Evolutionary conservation across 1,140 invertebrate species (phyloP), one percentile per base, ranked within the genome.

Genomic region (Rhysida immarginata): DNA sequence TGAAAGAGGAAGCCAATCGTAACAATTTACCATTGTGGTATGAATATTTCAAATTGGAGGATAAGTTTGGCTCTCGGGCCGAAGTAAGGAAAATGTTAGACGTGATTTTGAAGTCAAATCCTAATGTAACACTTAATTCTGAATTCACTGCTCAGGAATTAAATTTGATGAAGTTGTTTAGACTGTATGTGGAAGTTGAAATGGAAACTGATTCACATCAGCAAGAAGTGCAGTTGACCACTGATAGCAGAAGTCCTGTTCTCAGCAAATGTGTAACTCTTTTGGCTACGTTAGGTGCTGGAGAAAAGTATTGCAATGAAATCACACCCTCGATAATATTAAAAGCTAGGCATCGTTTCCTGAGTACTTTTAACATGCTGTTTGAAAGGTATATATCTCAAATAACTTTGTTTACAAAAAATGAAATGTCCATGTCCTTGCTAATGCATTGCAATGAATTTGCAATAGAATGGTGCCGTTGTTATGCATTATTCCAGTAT

Each of bases 1-100:
- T 75, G 16, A 69, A 71, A 59, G 63, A 68, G 60, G 60, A 63
- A 14, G 60, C 65, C 25, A 72, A 71, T 58, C 61, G 73, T 50
- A 73, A 69, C 52, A 66, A 69, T 56, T 60, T 74, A 11, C 42
- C 60, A n/a, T 46, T 75, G 20, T 75, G 74, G 69, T 60, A 59
- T 49, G 61, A 61, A n/a, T 74, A 73, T 60, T 66, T 64, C 29
- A 56, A 62, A 41, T 57, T 70, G 27, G 68, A 74, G 55, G 66
- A 60, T 55, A 43, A 55, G 11, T 46, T 49, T 51, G 67, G 65
- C 21, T 66, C 67, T 42, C 43, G 59, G 18, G 59, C 61, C 18
- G 71, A 70, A 26, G 68, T 69, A 23, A 53, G 59, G 48, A 65
- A 66, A 48, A 63, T 73, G 23, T 62, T 70, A 50, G 64, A 69